A percentile compares a stretch with the other conserved stretches of the same genome.
phyloP scores from a whole-genome alignment of 2,888 invertebrate genomes.

The Eubasilissa splendida region DNA sequence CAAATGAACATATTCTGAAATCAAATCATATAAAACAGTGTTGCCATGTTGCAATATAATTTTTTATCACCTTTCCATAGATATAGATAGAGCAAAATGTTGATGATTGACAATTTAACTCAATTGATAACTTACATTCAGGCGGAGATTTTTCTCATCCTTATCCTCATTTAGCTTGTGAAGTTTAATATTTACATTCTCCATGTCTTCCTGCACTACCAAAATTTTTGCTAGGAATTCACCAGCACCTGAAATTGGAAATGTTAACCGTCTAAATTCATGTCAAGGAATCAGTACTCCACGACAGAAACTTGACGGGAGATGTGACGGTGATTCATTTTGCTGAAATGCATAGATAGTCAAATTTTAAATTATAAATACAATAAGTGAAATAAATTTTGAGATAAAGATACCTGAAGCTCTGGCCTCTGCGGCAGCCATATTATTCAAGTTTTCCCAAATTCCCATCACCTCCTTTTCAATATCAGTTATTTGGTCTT shows the following conservation, averaged over 20 bases:
- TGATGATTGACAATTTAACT: too few species aligned
- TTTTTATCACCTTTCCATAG: too few species aligned
- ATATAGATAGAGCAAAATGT: too few species aligned
- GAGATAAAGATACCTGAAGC: conserved; percentile 27
- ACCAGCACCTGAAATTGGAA: conserved; percentile 26
- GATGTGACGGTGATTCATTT: too few species aligned
- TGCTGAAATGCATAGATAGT: too few species aligned
- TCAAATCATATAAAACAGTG: too few species aligned
- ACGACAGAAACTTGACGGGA: too few species aligned
- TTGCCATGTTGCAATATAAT: too few species aligned
- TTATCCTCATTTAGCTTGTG: conserved; percentile 71
- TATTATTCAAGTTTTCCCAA: conserved; percentile 60
- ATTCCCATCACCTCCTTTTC: conserved; percentile 65
- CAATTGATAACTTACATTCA: conserved; percentile 66
- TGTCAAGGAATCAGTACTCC: too few species aligned
- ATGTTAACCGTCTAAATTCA: background rate
- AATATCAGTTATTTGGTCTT: conserved; percentile 69
- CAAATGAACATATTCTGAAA: too few species aligned
- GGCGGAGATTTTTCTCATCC: conserved; percentile 70
- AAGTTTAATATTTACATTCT: conserved; percentile 61
- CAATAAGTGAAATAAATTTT: background rate
- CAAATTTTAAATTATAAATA: too few species aligned
- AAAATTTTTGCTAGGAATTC: conserved; percentile 60
- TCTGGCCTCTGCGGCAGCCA: conserved; percentile 59
- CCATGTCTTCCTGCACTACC: conserved; percentile 66